phyloP scores from a whole-genome alignment of 2,113 vertebrate genomes.

The Astur gentilis region DNA sequence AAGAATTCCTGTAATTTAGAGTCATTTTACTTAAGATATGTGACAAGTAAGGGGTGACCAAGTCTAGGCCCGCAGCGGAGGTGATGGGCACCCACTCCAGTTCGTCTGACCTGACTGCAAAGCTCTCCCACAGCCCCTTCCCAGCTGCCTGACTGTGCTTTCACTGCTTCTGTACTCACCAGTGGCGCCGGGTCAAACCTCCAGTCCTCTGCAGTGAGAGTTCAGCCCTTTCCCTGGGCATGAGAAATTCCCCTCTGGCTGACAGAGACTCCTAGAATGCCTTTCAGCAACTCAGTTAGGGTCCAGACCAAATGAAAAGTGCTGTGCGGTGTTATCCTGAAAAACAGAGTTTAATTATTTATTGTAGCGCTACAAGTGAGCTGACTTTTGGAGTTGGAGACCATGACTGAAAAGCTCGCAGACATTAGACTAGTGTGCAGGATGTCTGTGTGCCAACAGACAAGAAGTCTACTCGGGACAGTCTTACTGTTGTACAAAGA shows the following conservation, averaged over 20 bases:
- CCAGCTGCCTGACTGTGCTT: too few relatives aligned
- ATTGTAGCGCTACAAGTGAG: background rate
- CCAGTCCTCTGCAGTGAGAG: background rate
- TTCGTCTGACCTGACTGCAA: background rate
- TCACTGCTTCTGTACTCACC: rapidly evolving
- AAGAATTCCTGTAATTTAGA: background rate
- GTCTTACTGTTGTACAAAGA: background rate
- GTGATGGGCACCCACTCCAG: background rate
- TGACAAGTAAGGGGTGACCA: background rate
- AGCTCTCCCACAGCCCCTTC: background rate
- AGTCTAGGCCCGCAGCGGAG: background rate
- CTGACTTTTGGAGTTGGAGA: rapidly evolving
- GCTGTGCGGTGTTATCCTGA: background rate
- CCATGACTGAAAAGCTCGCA: background rate
- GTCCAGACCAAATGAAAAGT: background rate
- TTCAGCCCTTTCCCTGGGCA: background rate
- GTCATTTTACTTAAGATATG: background rate
- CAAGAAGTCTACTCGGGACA: background rate
- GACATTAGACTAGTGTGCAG: background rate
- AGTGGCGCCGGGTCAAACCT: background rate
- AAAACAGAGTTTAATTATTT: background rate
- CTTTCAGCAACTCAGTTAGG: background rate
- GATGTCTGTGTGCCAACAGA: background rate
- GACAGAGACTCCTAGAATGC: background rate
- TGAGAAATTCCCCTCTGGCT: background rate